Base-by-base conservation (phyloP, 2,888 invertebrate genomes). In the Ichneumon xanthorius region DNA sequence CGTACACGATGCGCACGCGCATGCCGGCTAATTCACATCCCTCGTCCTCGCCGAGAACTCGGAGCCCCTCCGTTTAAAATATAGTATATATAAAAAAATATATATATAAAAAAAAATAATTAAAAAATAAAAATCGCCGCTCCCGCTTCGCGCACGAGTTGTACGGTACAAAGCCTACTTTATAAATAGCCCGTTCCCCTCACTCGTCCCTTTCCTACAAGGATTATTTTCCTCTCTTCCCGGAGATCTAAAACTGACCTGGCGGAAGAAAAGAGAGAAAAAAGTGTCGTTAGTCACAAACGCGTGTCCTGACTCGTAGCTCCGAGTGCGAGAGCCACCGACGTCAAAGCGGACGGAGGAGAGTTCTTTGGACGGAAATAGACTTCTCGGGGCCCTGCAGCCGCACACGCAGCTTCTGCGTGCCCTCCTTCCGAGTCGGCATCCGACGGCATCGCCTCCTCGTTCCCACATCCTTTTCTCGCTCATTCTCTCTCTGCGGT, bases 371-470 rank as follows among this genome's bases (percentile, higher is more conserved):
- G 14, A 81, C 68, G 45, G 45, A 72, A 72, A 80, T 80, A 73
- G 45, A 63, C 45, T 19, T 71, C 70, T 50, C 55, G 48, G 33
- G 30, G 58, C 26, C 19, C 58, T 58, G 19, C 48, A 48, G 19
- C 68, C 80, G 55, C 75, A 75, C 80, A 58, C 67, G 75, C 45
- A 22, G 80, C 58, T 45, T 67, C 45, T 45, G 14, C 45, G 45
- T 45, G 11, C 45, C 45, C 14, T 45, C 48, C 22, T 75, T 55
- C 33, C 80, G 58, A 58, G 55, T 55, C 22, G 9, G 22, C 55
- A 3, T 58, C 22, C 26, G 45, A 0, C 58, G 58, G 58, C 37
- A 22, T 55, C 58, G 58, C 22, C 33, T 55, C 55, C 33, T 33
- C 40, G n/a, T 19, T 65, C 9, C 22, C 58, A 22, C 58, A 22